Conservation (phyloP, 2,888 invertebrate species). For the Capitulum mitella region DNA sequence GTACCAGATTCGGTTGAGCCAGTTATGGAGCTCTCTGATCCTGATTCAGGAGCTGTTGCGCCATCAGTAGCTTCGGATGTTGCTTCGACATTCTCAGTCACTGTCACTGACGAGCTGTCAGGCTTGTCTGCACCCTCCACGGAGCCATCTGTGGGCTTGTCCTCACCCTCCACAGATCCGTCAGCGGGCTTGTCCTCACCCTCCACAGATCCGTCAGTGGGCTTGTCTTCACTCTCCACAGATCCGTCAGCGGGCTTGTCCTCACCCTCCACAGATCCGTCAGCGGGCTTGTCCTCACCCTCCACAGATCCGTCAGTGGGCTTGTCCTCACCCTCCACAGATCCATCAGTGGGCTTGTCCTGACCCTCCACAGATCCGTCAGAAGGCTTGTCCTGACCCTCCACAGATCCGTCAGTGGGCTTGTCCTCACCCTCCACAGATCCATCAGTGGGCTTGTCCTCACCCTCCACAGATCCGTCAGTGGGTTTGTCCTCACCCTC, state of each 20-base stretch:
- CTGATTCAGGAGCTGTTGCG: neutral
- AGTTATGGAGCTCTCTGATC: too few relatives aligned
- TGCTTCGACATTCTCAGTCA: too few relatives aligned
- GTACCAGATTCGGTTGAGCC: neutral
- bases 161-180: neutral
- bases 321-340: constrained; percentile 27
- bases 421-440: constrained; percentile 17
- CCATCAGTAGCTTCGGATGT: neutral
- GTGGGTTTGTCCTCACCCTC: constrained; percentile 27
- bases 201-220: neutral
- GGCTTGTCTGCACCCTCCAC: too few relatives aligned
- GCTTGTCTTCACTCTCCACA: neutral
- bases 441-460: constrained; percentile 25
- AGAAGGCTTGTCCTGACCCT: constrained; percentile 31
- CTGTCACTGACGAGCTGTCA: too few relatives aligned
- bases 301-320: constrained; percentile 34
- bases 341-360: constrained; percentile 29
- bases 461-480: constrained; percentile 21
- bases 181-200: neutral
- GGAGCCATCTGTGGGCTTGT: neutral
- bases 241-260: constrained; percentile 13
- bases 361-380: constrained; percentile 32
- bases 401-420: constrained; percentile 24
- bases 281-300: constrained; percentile 5
- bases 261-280: neutral